Percentiles rank a stretch among this genome's conserved stretches.
Evolutionary conservation across 2,888 invertebrate species (phyloP).

Genomic region (Philonicus albiceps): DNA sequence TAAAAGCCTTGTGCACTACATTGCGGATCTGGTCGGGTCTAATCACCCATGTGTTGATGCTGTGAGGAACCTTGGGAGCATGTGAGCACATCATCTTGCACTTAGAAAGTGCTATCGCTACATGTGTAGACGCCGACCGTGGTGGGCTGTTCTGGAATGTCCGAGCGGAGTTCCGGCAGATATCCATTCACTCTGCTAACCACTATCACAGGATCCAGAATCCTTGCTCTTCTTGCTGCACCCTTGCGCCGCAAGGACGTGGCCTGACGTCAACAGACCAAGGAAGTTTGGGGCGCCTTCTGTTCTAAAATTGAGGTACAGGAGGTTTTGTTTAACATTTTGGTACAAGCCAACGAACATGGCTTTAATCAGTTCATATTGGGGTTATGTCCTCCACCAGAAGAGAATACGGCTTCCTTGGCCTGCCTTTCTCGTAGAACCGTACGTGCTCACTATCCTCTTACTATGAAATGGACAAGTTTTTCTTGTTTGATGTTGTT

Average conservation of each 20-base stretch:
- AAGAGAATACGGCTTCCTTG: background rate
- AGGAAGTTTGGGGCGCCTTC: constrained; percentile 31
- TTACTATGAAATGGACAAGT: constrained; percentile 20
- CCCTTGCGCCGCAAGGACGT: background rate
- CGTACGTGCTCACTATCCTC: constrained; percentile 25
- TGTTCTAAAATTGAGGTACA: constrained; percentile 48
- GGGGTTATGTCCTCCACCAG: constrained; percentile 49
- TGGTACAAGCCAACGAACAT: constrained; percentile 52
- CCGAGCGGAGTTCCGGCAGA: constrained; percentile 16
- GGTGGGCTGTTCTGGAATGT: constrained; percentile 14
- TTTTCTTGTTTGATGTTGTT: constrained; percentile 29
- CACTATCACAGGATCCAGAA: background rate
- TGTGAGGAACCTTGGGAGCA: constrained; percentile 30
- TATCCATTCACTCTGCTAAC: background rate
- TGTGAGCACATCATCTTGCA: constrained; percentile 42
- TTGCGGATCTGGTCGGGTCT: constrained; percentile 30
- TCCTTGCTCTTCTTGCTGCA: constrained; percentile 33
- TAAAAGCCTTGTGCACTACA: constrained; percentile 36
- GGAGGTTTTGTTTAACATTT: constrained; percentile 53
- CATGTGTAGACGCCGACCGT: constrained; percentile 19
- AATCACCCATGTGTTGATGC: constrained; percentile 42
- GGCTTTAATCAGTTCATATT: constrained; percentile 51
- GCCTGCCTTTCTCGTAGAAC: background rate
- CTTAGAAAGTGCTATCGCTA: constrained; percentile 37
- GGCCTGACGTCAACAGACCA: constrained; percentile 27